These are phyloP conservation scores for Cataglyphis cursor DNA, from an alignment of 2,888 invertebrate species.

Conservation along the genomic window DNA sequence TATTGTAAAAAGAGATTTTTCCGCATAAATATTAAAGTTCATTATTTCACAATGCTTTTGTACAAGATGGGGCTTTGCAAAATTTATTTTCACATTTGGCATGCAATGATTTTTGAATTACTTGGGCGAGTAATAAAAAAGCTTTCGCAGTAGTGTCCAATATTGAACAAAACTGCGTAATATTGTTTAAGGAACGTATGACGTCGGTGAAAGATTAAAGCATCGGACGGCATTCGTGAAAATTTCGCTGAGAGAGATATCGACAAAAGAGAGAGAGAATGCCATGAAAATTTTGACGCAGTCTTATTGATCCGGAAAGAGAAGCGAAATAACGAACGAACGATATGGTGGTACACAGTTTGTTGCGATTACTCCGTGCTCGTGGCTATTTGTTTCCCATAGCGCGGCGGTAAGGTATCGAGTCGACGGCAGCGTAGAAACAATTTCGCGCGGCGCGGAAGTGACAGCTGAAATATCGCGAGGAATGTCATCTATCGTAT, in stretches of 20 bases:
- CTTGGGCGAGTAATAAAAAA: slow-evolving; percentile 10
- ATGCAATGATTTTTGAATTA: neutral
- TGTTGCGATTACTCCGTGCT: slow-evolving; percentile 60
- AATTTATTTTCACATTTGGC: neutral
- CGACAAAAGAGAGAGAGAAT: neutral
- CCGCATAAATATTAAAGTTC: slow-evolving; percentile 1
- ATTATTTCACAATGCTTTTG: neutral
- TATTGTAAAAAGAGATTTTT: neutral
- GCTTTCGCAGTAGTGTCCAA: slow-evolving; percentile 3
- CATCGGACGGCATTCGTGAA: slow-evolving; percentile 27
- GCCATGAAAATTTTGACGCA: slow-evolving; percentile 47
- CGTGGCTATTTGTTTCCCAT: slow-evolving; percentile 61
- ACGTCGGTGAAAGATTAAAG: slow-evolving; percentile 5
- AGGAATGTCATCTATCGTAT: slow-evolving; percentile 54
- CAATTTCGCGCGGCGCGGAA: slow-evolving; percentile 47
- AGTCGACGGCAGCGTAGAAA: slow-evolving; percentile 48
- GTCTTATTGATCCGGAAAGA: slow-evolving; percentile 59
- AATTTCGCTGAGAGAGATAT: slow-evolving; percentile 26
- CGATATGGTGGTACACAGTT: slow-evolving; percentile 53
- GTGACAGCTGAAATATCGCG: slow-evolving; percentile 52
- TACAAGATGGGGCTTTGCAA: neutral
- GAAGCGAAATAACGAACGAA: slow-evolving; percentile 57
- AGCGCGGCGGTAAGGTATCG: slow-evolving; percentile 51
- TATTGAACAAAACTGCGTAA: slow-evolving; percentile 21
- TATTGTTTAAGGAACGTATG: slow-evolving; percentile 25